phyloP scores from a whole-genome alignment of 2,797 vertebrate species.

The Diceros bicornis region DNA sequence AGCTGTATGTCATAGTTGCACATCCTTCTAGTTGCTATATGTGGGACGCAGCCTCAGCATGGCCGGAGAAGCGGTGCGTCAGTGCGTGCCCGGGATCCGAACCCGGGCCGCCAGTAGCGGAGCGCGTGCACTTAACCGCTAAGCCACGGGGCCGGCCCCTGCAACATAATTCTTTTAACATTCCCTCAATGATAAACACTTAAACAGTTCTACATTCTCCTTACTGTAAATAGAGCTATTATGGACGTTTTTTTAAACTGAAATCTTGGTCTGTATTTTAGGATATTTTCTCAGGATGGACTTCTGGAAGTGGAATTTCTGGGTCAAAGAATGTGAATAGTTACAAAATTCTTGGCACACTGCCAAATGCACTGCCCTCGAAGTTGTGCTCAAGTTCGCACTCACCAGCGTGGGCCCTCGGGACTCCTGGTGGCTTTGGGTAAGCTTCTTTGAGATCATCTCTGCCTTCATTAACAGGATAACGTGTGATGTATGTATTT shows the following conservation, averaged over 20 bases:
- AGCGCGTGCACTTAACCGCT: no score
- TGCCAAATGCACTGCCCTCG: neutral
- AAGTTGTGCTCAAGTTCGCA: rapidly evolving
- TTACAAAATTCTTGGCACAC: neutral
- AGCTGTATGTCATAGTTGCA: no score
- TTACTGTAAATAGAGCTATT: neutral
- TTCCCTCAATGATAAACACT: neutral
- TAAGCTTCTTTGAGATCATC: neutral
- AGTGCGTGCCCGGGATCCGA: no score
- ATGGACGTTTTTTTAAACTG: neutral
- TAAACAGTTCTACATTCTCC: neutral
- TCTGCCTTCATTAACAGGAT: neutral
- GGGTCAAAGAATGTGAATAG: neutral
- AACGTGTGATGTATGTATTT: neutral
- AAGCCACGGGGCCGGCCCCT: no score
- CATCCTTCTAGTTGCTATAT: no score
- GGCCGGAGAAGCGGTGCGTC: no score
- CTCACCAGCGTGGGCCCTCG: neutral
- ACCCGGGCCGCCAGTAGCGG: no score
- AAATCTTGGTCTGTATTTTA: constrained; percentile 33
- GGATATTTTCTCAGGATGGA: constrained; percentile 30
- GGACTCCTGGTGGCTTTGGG: neutral
- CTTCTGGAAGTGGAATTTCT: neutral
- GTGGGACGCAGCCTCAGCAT: no score
- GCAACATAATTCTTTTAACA: neutral